Percentiles rank a stretch among this genome's conserved stretches.
These are phyloP conservation scores for Azorinus chamasolen DNA, from an alignment of 2,888 invertebrate species.

Conservation along the genomic window DNA sequence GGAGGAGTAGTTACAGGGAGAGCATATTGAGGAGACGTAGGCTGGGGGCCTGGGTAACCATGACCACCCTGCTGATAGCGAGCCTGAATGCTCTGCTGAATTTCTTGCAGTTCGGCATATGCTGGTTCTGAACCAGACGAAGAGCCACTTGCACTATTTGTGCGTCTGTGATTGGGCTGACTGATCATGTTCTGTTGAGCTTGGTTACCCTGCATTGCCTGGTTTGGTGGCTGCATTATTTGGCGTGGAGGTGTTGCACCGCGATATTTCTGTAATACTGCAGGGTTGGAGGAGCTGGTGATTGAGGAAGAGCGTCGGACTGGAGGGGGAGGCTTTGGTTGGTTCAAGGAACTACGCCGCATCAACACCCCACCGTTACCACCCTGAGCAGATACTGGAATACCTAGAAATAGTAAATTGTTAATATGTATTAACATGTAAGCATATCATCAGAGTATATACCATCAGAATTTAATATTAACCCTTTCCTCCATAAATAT, in stretches of 20 bases:
- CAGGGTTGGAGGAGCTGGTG: conserved; percentile 70
- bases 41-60: conserved; percentile 20
- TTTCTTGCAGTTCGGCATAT: conserved; percentile 78
- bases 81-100: conserved; percentile 78
- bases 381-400: conserved; percentile 74
- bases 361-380: conserved; percentile 65
- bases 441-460: not conserved
- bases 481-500: too few species aligned
- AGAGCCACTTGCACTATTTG: conserved; percentile 61
- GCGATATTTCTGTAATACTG: conserved; percentile 69
- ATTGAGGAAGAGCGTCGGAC: conserved; percentile 83
- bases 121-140: conserved; percentile 62
- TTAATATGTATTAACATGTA: not conserved
- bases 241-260: conserved; percentile 70
- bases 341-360: conserved; percentile 74
- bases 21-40: conserved; percentile 67
- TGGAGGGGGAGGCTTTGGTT: conserved; percentile 83
- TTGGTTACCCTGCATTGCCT: conserved; percentile 15
- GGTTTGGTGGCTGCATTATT: conserved; percentile 24
- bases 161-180: conserved; percentile 60
- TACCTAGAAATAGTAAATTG: conserved; percentile 64
- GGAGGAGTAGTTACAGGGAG: conserved; percentile 45
- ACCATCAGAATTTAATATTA: too few species aligned
- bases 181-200: conserved; percentile 7
- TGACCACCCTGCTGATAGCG: conserved; percentile 56